Percentiles rank a stretch among this genome's conserved stretches.
Evolutionary conservation across 2,113 vertebrate species (phyloP).

Genomic region (Stegostoma tigrinum): DNA sequence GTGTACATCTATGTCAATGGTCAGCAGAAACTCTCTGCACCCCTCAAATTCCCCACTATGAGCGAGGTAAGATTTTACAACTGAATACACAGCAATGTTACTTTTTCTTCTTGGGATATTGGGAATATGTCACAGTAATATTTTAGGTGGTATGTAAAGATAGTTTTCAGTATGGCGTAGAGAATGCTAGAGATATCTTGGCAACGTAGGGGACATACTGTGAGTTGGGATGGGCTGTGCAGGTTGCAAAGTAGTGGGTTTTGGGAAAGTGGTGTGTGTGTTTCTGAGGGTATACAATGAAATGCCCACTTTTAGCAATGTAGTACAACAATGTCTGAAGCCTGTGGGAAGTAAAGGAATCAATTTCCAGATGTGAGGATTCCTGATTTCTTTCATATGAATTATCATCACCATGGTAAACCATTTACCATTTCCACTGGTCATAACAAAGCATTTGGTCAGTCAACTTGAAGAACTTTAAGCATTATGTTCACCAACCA

Average conservation of each 20-base stretch:
- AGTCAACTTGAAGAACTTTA: neutral
- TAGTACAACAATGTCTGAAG: neutral
- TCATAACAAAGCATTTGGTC: neutral
- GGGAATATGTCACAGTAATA: neutral
- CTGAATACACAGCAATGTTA: neutral
- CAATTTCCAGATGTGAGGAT: neutral
- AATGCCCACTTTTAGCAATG: neutral
- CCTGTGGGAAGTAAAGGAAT: neutral
- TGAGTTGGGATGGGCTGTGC: neutral
- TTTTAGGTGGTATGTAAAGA: neutral
- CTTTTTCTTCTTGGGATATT: neutral
- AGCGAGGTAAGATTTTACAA: constrained; percentile 72
- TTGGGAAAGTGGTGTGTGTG: neutral
- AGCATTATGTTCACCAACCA: neutral
- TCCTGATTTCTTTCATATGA: neutral
- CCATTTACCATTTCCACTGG: neutral
- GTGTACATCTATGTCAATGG: constrained; percentile 93
- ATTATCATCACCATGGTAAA: neutral
- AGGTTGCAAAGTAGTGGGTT: neutral
- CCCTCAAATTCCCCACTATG: constrained; percentile 85
- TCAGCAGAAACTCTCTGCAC: constrained; percentile 84
- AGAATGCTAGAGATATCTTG: neutral
- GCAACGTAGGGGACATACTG: neutral
- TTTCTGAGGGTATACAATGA: neutral
- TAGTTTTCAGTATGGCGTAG: neutral